phyloP scores from a whole-genome alignment of 1,140 invertebrate genomes.

The Augochlora pura region DNA sequence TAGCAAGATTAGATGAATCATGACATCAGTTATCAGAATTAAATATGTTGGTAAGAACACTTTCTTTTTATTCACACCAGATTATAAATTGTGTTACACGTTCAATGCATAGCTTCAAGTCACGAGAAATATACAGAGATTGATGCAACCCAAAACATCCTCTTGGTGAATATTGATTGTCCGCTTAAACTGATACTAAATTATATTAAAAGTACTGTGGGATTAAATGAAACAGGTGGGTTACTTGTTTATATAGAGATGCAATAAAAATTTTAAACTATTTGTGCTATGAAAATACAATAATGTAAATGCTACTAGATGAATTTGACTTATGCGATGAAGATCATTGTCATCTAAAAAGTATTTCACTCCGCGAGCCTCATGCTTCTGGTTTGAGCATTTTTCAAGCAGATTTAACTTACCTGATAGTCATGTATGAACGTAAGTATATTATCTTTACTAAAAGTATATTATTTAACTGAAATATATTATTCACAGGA shows the following conservation, averaged over 20 bases:
- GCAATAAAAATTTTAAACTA: neutral
- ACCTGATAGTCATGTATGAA: conserved; percentile 50
- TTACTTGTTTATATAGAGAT: neutral
- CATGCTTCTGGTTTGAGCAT: conserved; percentile 34
- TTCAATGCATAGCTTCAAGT: conserved; percentile 15
- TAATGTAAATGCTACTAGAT: conserved; percentile 12
- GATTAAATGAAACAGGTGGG: conserved; percentile 32
- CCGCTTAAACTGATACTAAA: conserved; percentile 63
- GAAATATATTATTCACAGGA: conserved; percentile 5
- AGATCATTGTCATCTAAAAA: conserved; percentile 35
- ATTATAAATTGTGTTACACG: neutral
- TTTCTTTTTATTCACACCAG: neutral
- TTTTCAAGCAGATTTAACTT: conserved; percentile 33
- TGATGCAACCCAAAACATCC: conserved; percentile 40
- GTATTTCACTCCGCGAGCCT: conserved; percentile 21
- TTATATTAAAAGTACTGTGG: conserved; percentile 60
- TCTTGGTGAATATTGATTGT: conserved; percentile 69
- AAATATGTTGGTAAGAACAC: conserved; percentile 47
- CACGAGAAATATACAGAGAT: neutral
- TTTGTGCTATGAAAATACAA: neutral
- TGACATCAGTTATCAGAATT: conserved; percentile 43
- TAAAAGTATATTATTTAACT: neutral
- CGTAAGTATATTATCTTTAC: conserved; percentile 31
- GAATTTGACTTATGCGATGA: conserved; percentile 58
- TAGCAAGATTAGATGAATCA: conserved; percentile 5